phyloP scores from a whole-genome alignment of 2,797 vertebrate genomes.

The Sparidentex hasta region DNA sequence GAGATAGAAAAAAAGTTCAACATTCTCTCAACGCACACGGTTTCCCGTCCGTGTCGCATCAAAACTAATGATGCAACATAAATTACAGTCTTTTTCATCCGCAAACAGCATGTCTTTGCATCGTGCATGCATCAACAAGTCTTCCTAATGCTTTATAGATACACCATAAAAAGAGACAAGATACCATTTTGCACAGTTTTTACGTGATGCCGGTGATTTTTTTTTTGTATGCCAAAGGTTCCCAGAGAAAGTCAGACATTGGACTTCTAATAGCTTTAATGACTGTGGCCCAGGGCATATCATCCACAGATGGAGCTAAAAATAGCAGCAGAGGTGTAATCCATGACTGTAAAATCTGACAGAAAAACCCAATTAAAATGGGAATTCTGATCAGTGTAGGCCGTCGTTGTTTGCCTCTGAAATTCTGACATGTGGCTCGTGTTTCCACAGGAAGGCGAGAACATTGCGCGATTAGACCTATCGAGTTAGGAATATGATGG shows the following conservation, averaged over 20 bases:
- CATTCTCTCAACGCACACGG: neutral
- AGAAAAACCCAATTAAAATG: neutral
- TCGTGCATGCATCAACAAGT: slow-evolving; percentile 1
- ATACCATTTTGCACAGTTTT: neutral
- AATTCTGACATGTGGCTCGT: neutral
- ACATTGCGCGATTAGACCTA: neutral
- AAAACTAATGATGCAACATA: slow-evolving; percentile 17
- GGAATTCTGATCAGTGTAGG: neutral
- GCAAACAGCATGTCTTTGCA: neutral
- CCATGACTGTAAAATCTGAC: neutral
- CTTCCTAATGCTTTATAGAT: slow-evolving; percentile 36
- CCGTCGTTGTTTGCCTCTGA: neutral
- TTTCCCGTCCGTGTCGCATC: neutral
- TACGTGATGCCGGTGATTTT: neutral
- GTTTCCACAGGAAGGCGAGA: neutral
- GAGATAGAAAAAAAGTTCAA: slow-evolving; percentile 5
- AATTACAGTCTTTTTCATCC: neutral
- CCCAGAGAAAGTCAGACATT: neutral
- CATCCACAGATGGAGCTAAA: neutral
- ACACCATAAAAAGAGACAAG: slow-evolving; percentile 16
- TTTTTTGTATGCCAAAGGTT: neutral
- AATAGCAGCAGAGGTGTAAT: neutral
- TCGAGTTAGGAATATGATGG: neutral
- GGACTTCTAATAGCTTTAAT: neutral
- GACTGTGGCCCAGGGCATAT: neutral